Evolutionary conservation across 2,797 vertebrate species (phyloP).

Genomic region (Furcifer pardalis): DNA sequence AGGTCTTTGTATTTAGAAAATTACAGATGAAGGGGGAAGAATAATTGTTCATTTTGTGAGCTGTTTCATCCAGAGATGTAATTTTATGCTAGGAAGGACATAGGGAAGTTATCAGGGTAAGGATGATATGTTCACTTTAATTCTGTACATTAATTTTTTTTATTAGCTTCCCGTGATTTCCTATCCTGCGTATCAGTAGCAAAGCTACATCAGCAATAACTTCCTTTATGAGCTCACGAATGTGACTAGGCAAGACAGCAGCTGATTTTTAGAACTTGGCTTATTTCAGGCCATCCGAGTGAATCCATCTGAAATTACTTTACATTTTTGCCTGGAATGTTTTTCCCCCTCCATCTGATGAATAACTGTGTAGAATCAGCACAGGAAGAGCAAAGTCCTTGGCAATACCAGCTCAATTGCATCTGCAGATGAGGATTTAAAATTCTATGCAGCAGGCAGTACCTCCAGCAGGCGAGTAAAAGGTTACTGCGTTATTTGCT

Average conservation of each 20-base stretch:
- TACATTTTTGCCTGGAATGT: slow-evolving; percentile 66
- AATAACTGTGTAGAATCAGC: slow-evolving; percentile 72
- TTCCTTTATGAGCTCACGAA: slow-evolving; percentile 66
- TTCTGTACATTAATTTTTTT: slow-evolving; percentile 70
- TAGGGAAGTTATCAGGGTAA: slow-evolving; percentile 55
- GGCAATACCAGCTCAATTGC: slow-evolving; percentile 77
- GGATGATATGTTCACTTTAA: slow-evolving; percentile 62
- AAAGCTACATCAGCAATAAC: slow-evolving; percentile 66
- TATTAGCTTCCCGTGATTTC: slow-evolving; percentile 63
- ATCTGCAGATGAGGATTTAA: slow-evolving; percentile 83
- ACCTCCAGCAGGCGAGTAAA: slow-evolving; percentile 83
- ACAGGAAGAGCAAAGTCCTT: slow-evolving; percentile 75
- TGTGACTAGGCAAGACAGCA: slow-evolving; percentile 53
- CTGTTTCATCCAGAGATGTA: slow-evolving; percentile 51
- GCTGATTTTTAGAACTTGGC: slow-evolving; percentile 64
- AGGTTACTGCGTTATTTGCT: slow-evolving; percentile 81
- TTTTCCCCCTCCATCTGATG: slow-evolving; percentile 60
- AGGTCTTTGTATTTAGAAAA: slow-evolving; percentile 3
- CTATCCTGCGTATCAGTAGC: slow-evolving; percentile 59
- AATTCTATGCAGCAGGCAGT: slow-evolving; percentile 83
- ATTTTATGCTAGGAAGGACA: slow-evolving; percentile 56
- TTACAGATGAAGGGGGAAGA: background rate
- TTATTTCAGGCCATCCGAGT: slow-evolving; percentile 65
- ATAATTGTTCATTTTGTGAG: slow-evolving; percentile 22
- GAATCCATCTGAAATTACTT: slow-evolving; percentile 73